These are phyloP conservation scores for Drosophila phalerata DNA, from an alignment of 2,888 invertebrate species.

Conservation along the genomic window DNA sequence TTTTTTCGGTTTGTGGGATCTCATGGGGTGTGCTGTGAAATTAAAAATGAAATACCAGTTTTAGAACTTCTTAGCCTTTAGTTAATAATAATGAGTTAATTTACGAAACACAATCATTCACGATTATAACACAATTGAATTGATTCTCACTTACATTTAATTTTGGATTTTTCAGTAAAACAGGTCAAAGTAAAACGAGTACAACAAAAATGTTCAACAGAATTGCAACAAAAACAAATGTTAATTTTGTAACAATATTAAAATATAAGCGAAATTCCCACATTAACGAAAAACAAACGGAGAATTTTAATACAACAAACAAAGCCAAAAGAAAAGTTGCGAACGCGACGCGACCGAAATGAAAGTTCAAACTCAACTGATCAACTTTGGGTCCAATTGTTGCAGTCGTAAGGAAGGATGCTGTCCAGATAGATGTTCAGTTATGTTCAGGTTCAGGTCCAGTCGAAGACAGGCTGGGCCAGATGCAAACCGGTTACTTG, in stretches of 20 bases:
- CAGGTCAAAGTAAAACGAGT: constrained; percentile 7
- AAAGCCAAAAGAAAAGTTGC: constrained; percentile 49
- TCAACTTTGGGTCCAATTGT: constrained; percentile 41
- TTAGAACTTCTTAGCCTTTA: neutral
- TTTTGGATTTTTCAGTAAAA: constrained; percentile 6
- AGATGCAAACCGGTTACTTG: constrained; percentile 68
- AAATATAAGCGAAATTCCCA: constrained; percentile 66
- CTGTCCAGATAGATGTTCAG: constrained; percentile 37
- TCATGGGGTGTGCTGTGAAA: constrained; percentile 44
- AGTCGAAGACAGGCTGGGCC: constrained; percentile 73
- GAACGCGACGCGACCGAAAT: constrained; percentile 78
- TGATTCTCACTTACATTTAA: constrained; percentile 36
- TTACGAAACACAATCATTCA: neutral
- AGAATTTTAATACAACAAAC: constrained; percentile 58
- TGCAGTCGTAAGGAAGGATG: constrained; percentile 50
- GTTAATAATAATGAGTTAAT: neutral
- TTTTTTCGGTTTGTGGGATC: constrained; percentile 63
- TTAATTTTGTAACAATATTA: constrained; percentile 54
- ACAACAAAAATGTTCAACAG: constrained; percentile 42
- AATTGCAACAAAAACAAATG: constrained; percentile 51
- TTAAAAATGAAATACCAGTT: neutral
- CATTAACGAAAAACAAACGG: constrained; percentile 67
- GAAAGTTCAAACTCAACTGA: constrained; percentile 82
- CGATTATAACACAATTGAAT: neutral
- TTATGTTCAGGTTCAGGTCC: constrained; percentile 52